Evolutionary conservation across 2,113 vertebrate genomes (phyloP).

Genomic region (Potamarius usumacintae): DNA sequence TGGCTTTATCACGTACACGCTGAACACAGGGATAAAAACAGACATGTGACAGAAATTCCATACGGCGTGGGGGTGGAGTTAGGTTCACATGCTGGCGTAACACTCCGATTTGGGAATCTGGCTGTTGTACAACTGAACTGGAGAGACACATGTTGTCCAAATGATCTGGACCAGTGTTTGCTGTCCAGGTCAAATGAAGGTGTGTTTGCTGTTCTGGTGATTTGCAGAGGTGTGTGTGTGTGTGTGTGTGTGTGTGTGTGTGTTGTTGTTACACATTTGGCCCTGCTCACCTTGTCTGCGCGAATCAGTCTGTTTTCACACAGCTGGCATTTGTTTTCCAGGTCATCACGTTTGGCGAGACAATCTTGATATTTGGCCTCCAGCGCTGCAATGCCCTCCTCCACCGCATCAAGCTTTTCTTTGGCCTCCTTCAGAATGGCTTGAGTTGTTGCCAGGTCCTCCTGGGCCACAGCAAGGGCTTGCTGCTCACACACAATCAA

Average conservation of each 20-base stretch:
- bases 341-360: slow-evolving; percentile 82
- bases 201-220: neutral
- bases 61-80: neutral
- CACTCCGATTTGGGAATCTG: neutral
- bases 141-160: neutral
- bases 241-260: neutral
- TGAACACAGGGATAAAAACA: neutral
- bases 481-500: slow-evolving; percentile 63
- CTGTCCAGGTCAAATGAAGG: neutral
- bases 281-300: slow-evolving; percentile 76
- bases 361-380: slow-evolving; percentile 82
- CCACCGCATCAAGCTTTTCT: slow-evolving; percentile 70
- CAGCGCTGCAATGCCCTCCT: slow-evolving; percentile 77
- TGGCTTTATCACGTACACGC: neutral
- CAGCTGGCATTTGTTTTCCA: slow-evolving; percentile 83
- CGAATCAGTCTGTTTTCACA: slow-evolving; percentile 79
- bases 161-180: neutral
- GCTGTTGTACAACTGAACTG: neutral
- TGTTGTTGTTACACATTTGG: slow-evolving; percentile 2
- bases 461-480: slow-evolving; percentile 81
- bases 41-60: neutral
- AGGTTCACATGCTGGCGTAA: neutral
- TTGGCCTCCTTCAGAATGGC: slow-evolving; percentile 80
- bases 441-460: slow-evolving; percentile 81
- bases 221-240: neutral